Evolutionary conservation across 2,888 invertebrate genomes (phyloP), one percentile per base, ranked within the genome.

Genomic region (Alsophila aescularia): DNA sequence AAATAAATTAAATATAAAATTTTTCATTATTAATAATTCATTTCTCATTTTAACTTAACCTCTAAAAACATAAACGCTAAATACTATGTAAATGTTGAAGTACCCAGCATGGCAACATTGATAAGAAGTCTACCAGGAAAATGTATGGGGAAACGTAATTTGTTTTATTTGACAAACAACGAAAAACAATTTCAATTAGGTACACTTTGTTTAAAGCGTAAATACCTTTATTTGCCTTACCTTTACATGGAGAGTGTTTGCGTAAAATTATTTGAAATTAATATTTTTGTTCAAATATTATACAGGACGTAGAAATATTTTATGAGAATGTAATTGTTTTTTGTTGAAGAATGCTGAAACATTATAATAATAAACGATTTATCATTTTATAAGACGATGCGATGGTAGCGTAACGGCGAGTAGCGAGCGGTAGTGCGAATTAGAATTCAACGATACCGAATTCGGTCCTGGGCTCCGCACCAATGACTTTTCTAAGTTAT

Each of bases 151-250:
- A 51, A 58, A 48, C 29, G 50, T 58, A 58, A 66, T 63, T 63
- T 62, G 50, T 58, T 56, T 63, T 63, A 63, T 61, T 60, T 62
- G 63, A 58, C 61, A 60, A 66, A 61, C 54, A 61, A 35, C 49
- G 53, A 60, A 60, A 60, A 57, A 62, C 64, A 60, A 60, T 62
- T 64, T 58, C 60, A 60, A 60, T 62, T 64, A 56, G 44, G 49
- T 52, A 52, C 39, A 57, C 56, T 61, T 51, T 52, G 57, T 56
- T 50, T 56, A 50, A 36, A 50, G 50, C 45, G 55, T 45, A 56
- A 56, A 56, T 50, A 56, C 50, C 32, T 50, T 56, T 24, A 24
- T 24, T 24, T 45, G 39, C 15, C 31, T n/a, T 40, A 50, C 54
- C 44, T 55, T 48, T 43, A 35, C 29, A 51, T 56, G 41, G 13